These are phyloP conservation scores for Monochamus alternatus DNA, from an alignment of 2,888 invertebrate genomes.

Conservation along the genomic window DNA sequence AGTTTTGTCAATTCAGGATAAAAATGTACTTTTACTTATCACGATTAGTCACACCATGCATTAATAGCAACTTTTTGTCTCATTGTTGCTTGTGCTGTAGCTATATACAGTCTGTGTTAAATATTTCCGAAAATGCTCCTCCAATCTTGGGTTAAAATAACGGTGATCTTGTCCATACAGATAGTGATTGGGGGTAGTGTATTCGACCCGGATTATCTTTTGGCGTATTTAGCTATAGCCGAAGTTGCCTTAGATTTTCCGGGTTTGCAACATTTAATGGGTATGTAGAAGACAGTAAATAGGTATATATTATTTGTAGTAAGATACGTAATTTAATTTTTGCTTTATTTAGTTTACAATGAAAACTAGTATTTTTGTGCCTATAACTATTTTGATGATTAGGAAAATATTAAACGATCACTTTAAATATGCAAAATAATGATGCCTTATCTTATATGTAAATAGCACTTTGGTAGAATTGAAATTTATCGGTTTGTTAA, in stretches of 20 bases:
- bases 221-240: not conserved
- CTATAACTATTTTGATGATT: too few relatives aligned
- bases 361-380: too few relatives aligned
- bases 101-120: not conserved
- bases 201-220: not conserved
- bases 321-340: too few relatives aligned
- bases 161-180: not conserved
- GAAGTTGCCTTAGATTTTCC: constrained; percentile 5
- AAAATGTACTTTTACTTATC: constrained; percentile 11
- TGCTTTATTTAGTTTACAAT: too few relatives aligned
- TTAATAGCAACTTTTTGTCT: not conserved
- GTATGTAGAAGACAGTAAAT: too few relatives aligned
- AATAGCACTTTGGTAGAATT: too few relatives aligned
- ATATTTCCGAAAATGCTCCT: not conserved
- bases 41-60: not conserved
- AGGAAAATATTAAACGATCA: too few relatives aligned
- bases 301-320: too few relatives aligned
- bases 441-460: too few relatives aligned
- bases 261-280: not conserved
- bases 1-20: constrained; percentile 5
- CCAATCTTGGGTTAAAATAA: not conserved
- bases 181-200: not conserved
- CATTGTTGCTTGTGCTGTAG: not conserved
- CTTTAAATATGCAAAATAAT: too few relatives aligned
- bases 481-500: too few relatives aligned